Percentiles rank a stretch among this genome's conserved stretches.
Conservation (phyloP, 2,888 invertebrate species). For the Sphaeridia pumilis region DNA sequence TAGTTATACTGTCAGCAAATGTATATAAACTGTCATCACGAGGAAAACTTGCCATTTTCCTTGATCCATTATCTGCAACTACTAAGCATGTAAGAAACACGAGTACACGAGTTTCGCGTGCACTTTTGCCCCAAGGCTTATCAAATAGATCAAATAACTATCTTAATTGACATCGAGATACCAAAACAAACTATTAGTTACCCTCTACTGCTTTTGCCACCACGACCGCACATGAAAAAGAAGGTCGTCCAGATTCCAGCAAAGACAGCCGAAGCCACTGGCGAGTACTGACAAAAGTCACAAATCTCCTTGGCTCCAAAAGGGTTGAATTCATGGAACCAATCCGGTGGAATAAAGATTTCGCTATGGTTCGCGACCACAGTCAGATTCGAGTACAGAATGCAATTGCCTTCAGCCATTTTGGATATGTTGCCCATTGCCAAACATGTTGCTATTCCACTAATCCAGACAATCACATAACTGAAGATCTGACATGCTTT, state of each 20-base stretch:
- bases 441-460: conserved; percentile 31
- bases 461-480: conserved; percentile 30
- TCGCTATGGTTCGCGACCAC: conserved; percentile 10
- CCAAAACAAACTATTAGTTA: too few relatives aligned
- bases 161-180: too few relatives aligned
- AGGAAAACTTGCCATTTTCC: too few relatives aligned
- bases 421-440: conserved; percentile 28
- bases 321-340: too few relatives aligned
- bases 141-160: too few relatives aligned
- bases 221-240: conserved; percentile 34
- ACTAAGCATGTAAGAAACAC: too few relatives aligned
- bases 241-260: conserved; percentile 31
- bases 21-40: too few relatives aligned
- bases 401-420: conserved; percentile 28
- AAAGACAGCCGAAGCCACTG: conserved; percentile 32
- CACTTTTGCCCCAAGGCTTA: too few relatives aligned
- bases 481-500: conserved; percentile 32
- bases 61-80: too few relatives aligned
- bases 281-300: conserved; percentile 30
- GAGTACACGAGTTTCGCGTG: too few relatives aligned
- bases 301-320: conserved; percentile 24
- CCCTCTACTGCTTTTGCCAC: conserved; percentile 27
- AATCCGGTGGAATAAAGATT: conserved; percentile 13
- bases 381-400: conserved; percentile 28
- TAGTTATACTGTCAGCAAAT: too few relatives aligned